Conservation (phyloP, 1,140 invertebrate species). For the Harlomillsia oculata region DNA sequence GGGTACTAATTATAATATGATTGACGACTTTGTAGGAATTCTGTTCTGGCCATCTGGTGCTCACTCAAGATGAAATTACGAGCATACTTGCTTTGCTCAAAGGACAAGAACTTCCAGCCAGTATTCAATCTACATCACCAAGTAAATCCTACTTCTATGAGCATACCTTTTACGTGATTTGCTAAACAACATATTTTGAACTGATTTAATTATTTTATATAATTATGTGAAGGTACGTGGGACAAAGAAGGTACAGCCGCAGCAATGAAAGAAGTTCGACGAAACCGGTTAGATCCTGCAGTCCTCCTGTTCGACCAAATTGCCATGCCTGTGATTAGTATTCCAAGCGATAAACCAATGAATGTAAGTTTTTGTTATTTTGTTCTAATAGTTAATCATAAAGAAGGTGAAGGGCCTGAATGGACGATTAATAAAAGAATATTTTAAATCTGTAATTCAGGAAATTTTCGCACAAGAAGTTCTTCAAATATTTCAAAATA, state of each 20-base stretch:
- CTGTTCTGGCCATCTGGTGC: constrained; percentile 23
- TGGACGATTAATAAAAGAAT: no score
- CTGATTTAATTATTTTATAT: not conserved
- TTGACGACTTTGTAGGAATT: constrained; percentile 28
- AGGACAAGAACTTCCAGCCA: constrained; percentile 26
- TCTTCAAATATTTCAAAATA: constrained; percentile 25
- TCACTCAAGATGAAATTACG: constrained; percentile 25
- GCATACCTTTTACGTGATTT: not conserved
- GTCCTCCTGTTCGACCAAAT: constrained; percentile 33
- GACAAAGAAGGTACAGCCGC: constrained; percentile 31
- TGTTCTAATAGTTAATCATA: no score
- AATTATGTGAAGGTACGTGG: constrained; percentile 24
- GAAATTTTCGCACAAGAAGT: constrained; percentile 28
- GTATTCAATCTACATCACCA: constrained; percentile 29
- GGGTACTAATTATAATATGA: not conserved
- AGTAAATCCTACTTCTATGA: constrained; percentile 18
- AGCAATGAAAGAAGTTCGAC: constrained; percentile 27
- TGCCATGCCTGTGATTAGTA: constrained; percentile 30
- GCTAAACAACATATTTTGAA: not conserved
- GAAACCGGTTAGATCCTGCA: constrained; percentile 31
- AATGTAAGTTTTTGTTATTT: constrained; percentile 18
- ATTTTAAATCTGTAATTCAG: constrained; percentile 11
- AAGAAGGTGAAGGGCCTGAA: no score
- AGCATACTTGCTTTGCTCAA: constrained; percentile 31
- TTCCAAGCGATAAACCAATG: constrained; percentile 25